Conservation (phyloP, 2,888 invertebrate species). For the Vesta saturnalis region DNA sequence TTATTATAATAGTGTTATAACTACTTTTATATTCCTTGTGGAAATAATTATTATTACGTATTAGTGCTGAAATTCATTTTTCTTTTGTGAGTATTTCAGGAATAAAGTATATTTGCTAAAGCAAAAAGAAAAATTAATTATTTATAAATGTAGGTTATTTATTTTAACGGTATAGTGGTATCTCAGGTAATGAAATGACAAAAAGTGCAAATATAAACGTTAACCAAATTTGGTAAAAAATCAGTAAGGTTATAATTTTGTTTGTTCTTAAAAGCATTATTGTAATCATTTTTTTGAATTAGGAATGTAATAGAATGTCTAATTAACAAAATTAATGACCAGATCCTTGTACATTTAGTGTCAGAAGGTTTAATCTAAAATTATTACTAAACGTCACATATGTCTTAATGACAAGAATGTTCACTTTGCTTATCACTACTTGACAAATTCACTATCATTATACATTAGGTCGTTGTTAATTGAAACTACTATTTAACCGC, state of each 20-base stretch:
- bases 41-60: no score
- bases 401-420: slow-evolving; percentile 22
- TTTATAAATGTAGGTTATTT: no score
- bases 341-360: not conserved
- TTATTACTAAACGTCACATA: slow-evolving; percentile 4
- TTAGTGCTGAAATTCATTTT: no score
- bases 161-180: no score
- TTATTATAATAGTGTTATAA: no score
- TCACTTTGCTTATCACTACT: slow-evolving; percentile 41
- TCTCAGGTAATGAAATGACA: no score
- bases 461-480: slow-evolving; percentile 47
- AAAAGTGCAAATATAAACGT: no score
- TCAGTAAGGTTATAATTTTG: not conserved
- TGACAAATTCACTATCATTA: slow-evolving; percentile 45
- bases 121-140: no score
- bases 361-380: not conserved
- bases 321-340: not conserved
- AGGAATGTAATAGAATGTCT: not conserved
- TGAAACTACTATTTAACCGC: slow-evolving; percentile 51
- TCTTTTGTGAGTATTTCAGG: no score
- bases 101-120: no score
- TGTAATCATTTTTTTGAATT: not conserved
- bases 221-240: no score
- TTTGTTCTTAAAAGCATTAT: not conserved
- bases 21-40: no score